Evolutionary conservation across 2,888 invertebrate genomes (phyloP), one percentile per base, ranked within the genome.

Genomic region (Drosophila borealis): DNA sequence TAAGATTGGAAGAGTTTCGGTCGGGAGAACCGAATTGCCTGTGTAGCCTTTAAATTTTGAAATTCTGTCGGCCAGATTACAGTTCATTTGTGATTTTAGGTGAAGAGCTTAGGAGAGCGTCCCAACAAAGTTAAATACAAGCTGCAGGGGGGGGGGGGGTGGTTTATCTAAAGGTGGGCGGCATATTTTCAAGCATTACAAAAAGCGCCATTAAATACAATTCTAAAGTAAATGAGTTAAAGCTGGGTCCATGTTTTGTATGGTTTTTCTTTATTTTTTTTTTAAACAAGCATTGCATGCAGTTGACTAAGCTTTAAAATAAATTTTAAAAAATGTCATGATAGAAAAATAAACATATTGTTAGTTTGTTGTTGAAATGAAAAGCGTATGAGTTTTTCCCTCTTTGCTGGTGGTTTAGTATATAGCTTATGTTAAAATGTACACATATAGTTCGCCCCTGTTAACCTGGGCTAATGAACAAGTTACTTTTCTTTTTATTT

Each of bases 391-490:
- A 64, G 46, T 39, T 59, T 29, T 41, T 41, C 37, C 36, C 41
- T 70, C 21, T 29, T 54, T 50, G 42, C 44, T 67, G 50, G 64
- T 74, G 42, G 60, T 39, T 56, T 68, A 65, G 29, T 8, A 8
- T 29, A 29, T 29, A 65, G 53, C 34, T 74, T 61, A 57, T 70
- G 54, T 48, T 49, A 25, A 49, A 49, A 41, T 60, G 48, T 65
- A 56, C 39, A 67, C 21, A 67, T 36, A 61, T 54, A 69, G 56
- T 54, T 70, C 25, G 55, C 17, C 69, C 61, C 49, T 70, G 29
- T 83, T 76, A 65, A 69, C 53, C 74, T 74, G 73, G 71, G 63
- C 77, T 88, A 90, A 91, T 90, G 89, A 90, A 90, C 89, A 90
- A 70, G 76, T 89, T 85, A 84, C 91, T 90, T 90, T 89, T 76